A percentile compares a stretch with the other conserved stretches of the same genome.
These are phyloP conservation scores for Coreoperca whiteheadi DNA, from an alignment of 2,113 vertebrate species.

Conservation along the genomic window DNA sequence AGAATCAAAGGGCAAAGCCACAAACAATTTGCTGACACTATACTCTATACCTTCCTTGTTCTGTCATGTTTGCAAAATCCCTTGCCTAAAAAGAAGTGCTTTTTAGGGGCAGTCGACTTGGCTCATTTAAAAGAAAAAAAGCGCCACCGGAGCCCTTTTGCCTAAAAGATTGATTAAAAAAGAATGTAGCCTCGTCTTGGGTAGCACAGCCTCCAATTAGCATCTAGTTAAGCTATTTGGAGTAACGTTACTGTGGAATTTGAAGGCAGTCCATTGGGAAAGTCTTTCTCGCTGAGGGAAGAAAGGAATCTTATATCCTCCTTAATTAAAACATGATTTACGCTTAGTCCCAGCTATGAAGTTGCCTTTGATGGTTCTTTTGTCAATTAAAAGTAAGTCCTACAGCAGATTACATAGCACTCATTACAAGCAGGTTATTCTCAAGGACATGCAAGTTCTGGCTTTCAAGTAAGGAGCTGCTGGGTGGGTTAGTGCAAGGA, in stretches of 20 bases:
- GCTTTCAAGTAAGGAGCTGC: conserved; percentile 59
- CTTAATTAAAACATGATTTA: conserved; percentile 86
- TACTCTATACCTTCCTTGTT: conserved; percentile 51
- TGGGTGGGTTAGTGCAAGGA: conserved; percentile 61
- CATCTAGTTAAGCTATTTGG: conserved; percentile 81
- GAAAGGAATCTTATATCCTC: conserved; percentile 78
- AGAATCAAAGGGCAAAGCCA: conserved; percentile 47
- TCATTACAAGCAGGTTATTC: conserved; percentile 80
- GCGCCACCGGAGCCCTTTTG: conserved; percentile 36
- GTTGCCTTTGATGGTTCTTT: conserved; percentile 83
- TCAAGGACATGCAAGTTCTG: conserved; percentile 73
- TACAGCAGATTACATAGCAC: conserved; percentile 69
- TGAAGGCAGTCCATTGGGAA: conserved; percentile 76
- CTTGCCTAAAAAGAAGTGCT: conserved; percentile 45
- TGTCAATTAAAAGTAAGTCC: conserved; percentile 81
- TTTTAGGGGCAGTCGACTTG: conserved; percentile 34
- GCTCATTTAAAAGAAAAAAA: conserved; percentile 54
- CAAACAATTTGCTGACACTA: conserved; percentile 61
- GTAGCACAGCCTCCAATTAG: conserved; percentile 79
- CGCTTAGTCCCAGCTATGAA: conserved; percentile 75
- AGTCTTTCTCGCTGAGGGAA: conserved; percentile 67
- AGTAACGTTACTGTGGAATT: conserved; percentile 72
- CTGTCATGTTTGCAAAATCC: conserved; percentile 69
- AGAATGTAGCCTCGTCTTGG: conserved; percentile 64
- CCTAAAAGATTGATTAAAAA: conserved; percentile 75